phyloP scores from a whole-genome alignment of 2,113 vertebrate genomes.

The Cololabis saira region DNA sequence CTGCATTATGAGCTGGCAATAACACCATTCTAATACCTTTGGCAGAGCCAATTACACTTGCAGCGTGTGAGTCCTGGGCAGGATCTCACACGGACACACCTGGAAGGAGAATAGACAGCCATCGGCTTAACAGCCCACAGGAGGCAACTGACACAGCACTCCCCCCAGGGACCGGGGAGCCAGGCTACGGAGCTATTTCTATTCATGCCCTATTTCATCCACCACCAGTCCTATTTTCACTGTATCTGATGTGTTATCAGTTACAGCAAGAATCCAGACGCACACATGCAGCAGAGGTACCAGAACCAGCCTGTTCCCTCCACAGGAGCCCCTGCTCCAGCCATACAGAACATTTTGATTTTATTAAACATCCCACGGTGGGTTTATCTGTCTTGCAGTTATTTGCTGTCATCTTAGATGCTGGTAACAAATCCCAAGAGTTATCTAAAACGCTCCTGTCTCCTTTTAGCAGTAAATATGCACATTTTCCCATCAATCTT shows the following conservation, averaged over 20 bases:
- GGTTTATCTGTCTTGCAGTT: too few species aligned
- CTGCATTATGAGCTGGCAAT: slow-evolving; percentile 84
- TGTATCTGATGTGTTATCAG: slow-evolving; percentile 47
- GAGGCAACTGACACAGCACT: slow-evolving; percentile 51
- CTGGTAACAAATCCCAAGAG: too few species aligned
- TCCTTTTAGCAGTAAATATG: slow-evolving; percentile 10
- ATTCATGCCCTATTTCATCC: slow-evolving; percentile 72
- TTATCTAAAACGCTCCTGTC: neutral
- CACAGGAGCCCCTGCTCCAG: neutral
- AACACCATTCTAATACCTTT: slow-evolving; percentile 86
- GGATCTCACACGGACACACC: slow-evolving; percentile 60
- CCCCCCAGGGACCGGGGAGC: slow-evolving; percentile 48
- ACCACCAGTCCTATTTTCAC: slow-evolving; percentile 59
- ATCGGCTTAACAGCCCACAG: slow-evolving; percentile 29
- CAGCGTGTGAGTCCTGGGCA: slow-evolving; percentile 66
- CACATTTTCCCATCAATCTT: neutral
- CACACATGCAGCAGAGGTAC: slow-evolving; percentile 17
- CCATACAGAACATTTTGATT: neutral
- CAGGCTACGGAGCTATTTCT: slow-evolving; percentile 65
- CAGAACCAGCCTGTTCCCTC: slow-evolving; percentile 9
- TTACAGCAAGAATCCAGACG: slow-evolving; percentile 27
- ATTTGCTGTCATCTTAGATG: too few species aligned
- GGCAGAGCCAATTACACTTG: slow-evolving; percentile 80
- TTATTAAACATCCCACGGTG: too few species aligned
- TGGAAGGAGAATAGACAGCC: slow-evolving; percentile 58